phyloP scores from a whole-genome alignment of 2,113 vertebrate species.

The Toxotes jaculatrix region DNA sequence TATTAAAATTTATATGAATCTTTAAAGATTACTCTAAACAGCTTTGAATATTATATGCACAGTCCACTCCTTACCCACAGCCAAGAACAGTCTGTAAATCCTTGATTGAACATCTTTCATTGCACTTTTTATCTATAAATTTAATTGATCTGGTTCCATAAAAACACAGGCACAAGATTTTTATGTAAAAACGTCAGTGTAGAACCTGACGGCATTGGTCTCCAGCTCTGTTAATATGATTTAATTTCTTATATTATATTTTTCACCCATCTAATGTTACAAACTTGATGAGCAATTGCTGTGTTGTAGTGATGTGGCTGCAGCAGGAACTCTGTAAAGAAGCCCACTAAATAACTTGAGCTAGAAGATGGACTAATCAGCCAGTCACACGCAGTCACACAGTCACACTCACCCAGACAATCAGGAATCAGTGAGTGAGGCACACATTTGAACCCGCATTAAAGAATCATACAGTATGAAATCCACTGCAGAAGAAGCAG shows the following conservation, averaged over 20 bases:
- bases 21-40: not conserved
- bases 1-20: not conserved
- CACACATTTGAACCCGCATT: too few relatives aligned
- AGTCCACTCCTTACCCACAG: not conserved
- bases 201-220: not conserved
- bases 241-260: not conserved
- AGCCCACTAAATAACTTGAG: too few relatives aligned
- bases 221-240: not conserved
- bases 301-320: too few relatives aligned
- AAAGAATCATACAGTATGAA: too few relatives aligned
- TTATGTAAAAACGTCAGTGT: not conserved
- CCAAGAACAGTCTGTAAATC: not conserved
- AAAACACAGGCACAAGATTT: not conserved
- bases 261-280: too few relatives aligned
- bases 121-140: not conserved
- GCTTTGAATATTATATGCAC: not conserved
- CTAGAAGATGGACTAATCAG: too few relatives aligned
- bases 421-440: too few relatives aligned
- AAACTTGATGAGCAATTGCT: too few relatives aligned
- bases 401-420: too few relatives aligned
- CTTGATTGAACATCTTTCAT: not conserved
- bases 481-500: too few relatives aligned
- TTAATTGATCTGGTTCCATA: not conserved
- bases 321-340: too few relatives aligned
- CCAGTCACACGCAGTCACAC: too few relatives aligned